Base-by-base conservation (phyloP, 2,888 invertebrate genomes). In the Molanna angustata region DNA sequence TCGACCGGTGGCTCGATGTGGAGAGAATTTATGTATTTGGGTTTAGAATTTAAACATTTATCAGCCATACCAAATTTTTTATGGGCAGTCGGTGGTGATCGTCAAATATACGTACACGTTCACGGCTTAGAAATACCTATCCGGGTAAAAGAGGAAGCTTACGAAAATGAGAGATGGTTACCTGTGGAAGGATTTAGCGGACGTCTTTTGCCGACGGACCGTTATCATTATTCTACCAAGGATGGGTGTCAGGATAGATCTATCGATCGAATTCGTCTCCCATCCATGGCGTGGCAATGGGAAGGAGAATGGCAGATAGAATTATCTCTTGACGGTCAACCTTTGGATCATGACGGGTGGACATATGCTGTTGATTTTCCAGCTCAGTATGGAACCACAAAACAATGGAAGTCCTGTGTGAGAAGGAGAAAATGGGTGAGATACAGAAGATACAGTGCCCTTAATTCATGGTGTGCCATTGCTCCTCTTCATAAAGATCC, bases 251-350 rank as follows among this genome's bases (percentile, higher is more conserved):
- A 82, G 27, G 88, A 90, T 63, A 79, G 91, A 53, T 82, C 86
- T 22, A 86, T 90, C 60, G 87, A 90, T 63, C 85, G 84, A 67
- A 90, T 95, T 55, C 78, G 89, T 57, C 72, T 95, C 41, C 95
- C 95, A 4, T 94, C 94, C 1, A 88, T 92, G 85, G 92, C 93
- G 13, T 96, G 95, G 95, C 89, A 92, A 65, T 96, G 95, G 95
- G 95, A 96, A 74, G 90, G 90, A 2, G 92, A 93, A 61, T 95
- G 95, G 94, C 86, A 88, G 63, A 75, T 92, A 50, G 92, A 93
- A 66, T 79, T 90, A 16, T 87, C 88, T 3, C 74, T 90, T 61
- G 88, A 91, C 68, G 94, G 94, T 14, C 89, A 93, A 64, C 88
- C 91, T 2, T 73, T 94, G 56, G 90, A 90, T 64, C 88, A 91